These are phyloP conservation scores for Sebastes vulpes DNA, from an alignment of 2,797 vertebrate genomes.

Conservation along the genomic window DNA sequence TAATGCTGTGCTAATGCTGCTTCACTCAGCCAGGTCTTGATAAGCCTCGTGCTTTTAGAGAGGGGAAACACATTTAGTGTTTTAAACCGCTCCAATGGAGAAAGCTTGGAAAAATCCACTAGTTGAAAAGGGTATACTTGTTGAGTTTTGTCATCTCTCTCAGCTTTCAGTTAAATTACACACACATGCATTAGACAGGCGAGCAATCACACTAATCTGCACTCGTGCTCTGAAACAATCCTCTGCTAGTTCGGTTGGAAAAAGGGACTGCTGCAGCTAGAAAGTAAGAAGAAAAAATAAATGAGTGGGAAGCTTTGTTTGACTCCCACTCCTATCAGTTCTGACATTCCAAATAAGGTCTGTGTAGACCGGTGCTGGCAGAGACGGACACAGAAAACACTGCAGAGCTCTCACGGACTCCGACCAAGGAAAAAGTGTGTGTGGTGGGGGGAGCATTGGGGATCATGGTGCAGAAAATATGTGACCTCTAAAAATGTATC, in stretches of 20 bases:
- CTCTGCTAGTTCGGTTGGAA: constrained; percentile 38
- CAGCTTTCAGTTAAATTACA: constrained; percentile 57
- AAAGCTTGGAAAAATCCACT: constrained; percentile 58
- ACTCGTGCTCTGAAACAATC: constrained; percentile 54
- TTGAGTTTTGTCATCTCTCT: constrained; percentile 67
- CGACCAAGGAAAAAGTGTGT: constrained; percentile 70
- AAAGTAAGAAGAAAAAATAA: constrained; percentile 67
- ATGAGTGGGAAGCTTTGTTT: constrained; percentile 78
- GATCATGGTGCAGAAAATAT: constrained; percentile 73
- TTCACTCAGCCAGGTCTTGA: constrained; percentile 78
- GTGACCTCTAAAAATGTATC: constrained; percentile 80
- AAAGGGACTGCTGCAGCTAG: constrained; percentile 51
- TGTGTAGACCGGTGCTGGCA: constrained; percentile 71
- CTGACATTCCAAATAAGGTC: constrained; percentile 87
- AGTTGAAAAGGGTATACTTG: constrained; percentile 62
- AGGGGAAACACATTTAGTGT: constrained; percentile 72
- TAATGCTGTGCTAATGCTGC: constrained; percentile 82
- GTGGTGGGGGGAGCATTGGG: constrained; percentile 1
- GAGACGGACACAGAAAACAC: constrained; percentile 73
- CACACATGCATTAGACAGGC: constrained; percentile 48
- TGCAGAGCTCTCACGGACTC: constrained; percentile 71
- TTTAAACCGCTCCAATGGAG: constrained; percentile 69
- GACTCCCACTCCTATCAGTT: constrained; percentile 83
- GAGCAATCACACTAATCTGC: constrained; percentile 56
- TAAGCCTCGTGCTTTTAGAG: constrained; percentile 76